Base-by-base conservation (phyloP, 2,888 invertebrate species). In the Pammene fasciana region DNA sequence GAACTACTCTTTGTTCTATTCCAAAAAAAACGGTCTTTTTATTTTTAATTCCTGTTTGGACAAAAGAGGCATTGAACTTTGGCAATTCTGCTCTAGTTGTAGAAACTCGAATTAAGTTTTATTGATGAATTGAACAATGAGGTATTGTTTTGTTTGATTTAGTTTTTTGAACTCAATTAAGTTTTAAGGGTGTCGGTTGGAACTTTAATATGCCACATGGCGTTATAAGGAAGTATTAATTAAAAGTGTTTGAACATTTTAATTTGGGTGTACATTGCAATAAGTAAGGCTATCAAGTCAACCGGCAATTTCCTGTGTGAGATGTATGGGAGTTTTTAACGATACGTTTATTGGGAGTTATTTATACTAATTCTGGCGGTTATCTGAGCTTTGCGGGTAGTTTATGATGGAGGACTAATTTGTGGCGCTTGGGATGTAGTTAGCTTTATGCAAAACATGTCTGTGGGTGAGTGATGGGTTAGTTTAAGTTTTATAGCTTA, bases 1-100 rank as follows among this genome's bases (percentile, higher is more conserved):
- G 88, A 86, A 87, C 83, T 57, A 71, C 79, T 81, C 88, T 88
- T 90, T 91, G 89, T 90, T 89, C 79, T 74, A 74, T 74, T 55
- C 68, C 68, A 76, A 77, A 84, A 82, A n/a, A 79, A 73, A 72
- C 77, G 79, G 45, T 64, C n/a, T 68, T 56, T 54, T 64, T 50
- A 56, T 64, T 82, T 81, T 70, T 59, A 54, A 70, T 65, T 70
- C 26, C 59, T 59, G 46, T 67, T 75, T 73, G 73, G 72, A 79
- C 76, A 79, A 80, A 76, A 73, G 75, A 66, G 38, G 72, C 72
- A 77, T 79, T 80, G 79, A 79, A 71, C 68, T 72, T 68, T 64
- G 70, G 65, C 73, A 72, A 74, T 77, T 64, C 50, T 64, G 57
- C 50, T 70, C 70, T 50, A 43, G 48, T 52, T 61, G n/a, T 60